Evolutionary conservation across 2,888 invertebrate species (phyloP), one percentile per base, ranked within the genome.

Genomic region (Dicycla oo): DNA sequence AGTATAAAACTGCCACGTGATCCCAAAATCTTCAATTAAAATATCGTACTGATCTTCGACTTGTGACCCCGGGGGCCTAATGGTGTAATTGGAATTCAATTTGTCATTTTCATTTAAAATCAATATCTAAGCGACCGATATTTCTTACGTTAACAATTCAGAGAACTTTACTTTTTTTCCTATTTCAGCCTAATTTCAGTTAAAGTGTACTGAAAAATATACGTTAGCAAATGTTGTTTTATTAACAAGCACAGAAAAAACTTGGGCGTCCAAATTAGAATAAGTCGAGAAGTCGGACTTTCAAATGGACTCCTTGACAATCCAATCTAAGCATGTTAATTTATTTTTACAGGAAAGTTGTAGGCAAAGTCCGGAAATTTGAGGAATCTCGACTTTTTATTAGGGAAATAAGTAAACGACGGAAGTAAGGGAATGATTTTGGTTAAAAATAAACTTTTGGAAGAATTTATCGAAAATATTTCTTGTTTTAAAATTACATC

Each of bases 261-360:
- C 74, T 86, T 82, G 18, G 38, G 26, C 69, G 61, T 65, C 71
- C 34, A 86, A 89, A 89, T 91, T 89, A 88, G 84, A 89, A 90
- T 90, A 87, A 86, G 85, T 84, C 83, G 69, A 49, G 34, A 57
- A 78, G 82, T 78, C 78, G 15, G 75, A 78, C 60, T 78, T 76
- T 70, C 62, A 77, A n/a, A 66, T 63, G 86, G 91, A 86, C 85
- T 89, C 78, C 80, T 83, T 86, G 89, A 89, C 90, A 89, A 90
- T 90, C 90, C 91, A 90, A 91, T 91, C 90, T 90, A 86, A 88
- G 89, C 89, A 90, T 89, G 90, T 87, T 91, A 91, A 91, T 91
- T 91, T 91, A 89, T 89, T 90, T 90, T 86, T 83, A 84, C 81
- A 78, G 82, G 74, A 84, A 81, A 75, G 69, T 76, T 45, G 66